phyloP scores from a whole-genome alignment of 1,140 invertebrate genomes.

The Drosophila ambigua region DNA sequence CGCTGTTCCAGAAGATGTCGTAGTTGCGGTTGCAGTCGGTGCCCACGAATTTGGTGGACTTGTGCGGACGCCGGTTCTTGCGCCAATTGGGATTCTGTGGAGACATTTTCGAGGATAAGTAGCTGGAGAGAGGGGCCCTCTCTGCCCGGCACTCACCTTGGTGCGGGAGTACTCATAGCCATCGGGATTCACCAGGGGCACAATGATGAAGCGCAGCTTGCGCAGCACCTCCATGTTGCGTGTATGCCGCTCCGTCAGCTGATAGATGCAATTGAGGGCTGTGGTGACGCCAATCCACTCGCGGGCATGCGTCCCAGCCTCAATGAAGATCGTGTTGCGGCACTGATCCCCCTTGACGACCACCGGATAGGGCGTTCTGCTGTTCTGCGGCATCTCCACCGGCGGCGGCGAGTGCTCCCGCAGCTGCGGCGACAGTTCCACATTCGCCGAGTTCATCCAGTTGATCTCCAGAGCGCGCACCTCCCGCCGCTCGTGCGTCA shows the following conservation, averaged over 20 bases:
- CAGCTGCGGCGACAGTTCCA: conserved; percentile 35
- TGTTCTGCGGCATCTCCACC: neutral
- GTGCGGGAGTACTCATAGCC: conserved; percentile 82
- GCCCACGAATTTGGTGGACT: conserved; percentile 85
- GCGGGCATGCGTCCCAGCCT: conserved; percentile 87
- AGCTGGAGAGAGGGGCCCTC: too few relatives aligned
- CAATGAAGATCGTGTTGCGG: conserved; percentile 84
- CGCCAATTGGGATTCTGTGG: conserved; percentile 85
- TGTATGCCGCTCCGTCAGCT: conserved; percentile 84
- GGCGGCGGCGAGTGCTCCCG: conserved; percentile 41
- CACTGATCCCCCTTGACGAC: conserved; percentile 29
- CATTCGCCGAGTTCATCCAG: conserved; percentile 71
- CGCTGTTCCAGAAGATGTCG: conserved; percentile 87
- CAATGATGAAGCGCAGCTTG: conserved; percentile 86
- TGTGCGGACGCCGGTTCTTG: conserved; percentile 84
- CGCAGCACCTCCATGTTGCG: conserved; percentile 84
- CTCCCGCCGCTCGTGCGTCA: conserved; percentile 85
- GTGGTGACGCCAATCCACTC: conserved; percentile 88
- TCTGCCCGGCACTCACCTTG: conserved; percentile 38
- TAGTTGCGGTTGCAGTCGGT: conserved; percentile 89
- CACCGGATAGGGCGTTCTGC: conserved; percentile 26
- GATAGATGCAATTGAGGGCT: conserved; percentile 87
- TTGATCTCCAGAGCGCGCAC: conserved; percentile 85
- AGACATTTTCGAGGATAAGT: neutral
- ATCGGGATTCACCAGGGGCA: conserved; percentile 87